Evolutionary conservation across 2,888 invertebrate genomes (phyloP).

Genomic region (Diploptera punctata): DNA sequence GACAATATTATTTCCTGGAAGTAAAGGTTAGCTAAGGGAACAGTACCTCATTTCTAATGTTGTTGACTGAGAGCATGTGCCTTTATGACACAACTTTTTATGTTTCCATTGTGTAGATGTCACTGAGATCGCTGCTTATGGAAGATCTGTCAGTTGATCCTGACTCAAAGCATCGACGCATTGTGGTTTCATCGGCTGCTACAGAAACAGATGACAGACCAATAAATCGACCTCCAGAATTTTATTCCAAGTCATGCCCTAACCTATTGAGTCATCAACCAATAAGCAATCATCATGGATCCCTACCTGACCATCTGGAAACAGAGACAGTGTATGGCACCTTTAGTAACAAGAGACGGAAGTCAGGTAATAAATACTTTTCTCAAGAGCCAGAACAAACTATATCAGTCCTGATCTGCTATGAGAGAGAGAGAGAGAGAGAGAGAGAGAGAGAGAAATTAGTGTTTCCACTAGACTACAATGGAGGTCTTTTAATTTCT

Average conservation of each 20-base stretch:
- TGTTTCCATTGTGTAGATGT: too few relatives aligned
- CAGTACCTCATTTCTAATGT: too few relatives aligned
- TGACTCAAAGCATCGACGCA: slow-evolving; percentile 80
- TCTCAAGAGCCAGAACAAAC: too few relatives aligned
- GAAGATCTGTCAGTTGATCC: slow-evolving; percentile 85
- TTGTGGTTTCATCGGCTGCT: slow-evolving; percentile 74
- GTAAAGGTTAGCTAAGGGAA: too few relatives aligned
- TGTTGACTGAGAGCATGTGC: too few relatives aligned
- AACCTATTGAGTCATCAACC: slow-evolving; percentile 62
- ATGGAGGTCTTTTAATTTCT: too few relatives aligned
- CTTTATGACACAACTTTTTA: too few relatives aligned
- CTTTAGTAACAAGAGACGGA: slow-evolving; percentile 22
- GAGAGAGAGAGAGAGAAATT: too few relatives aligned
- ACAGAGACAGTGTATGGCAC: slow-evolving; percentile 58
- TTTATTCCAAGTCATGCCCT: slow-evolving; percentile 83
- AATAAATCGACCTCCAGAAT: slow-evolving; percentile 54
- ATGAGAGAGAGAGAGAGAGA: too few relatives aligned
- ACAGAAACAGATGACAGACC: slow-evolving; percentile 32
- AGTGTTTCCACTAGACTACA: too few relatives aligned
- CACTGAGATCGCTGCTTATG: slow-evolving; percentile 85
- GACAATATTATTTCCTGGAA: too few relatives aligned
- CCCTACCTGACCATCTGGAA: slow-evolving; percentile 67
- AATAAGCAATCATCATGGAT: slow-evolving; percentile 54
- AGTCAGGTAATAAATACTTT: slow-evolving; percentile 18
- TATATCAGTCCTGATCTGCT: too few relatives aligned